phyloP scores from a whole-genome alignment of 2,797 vertebrate genomes.

The Scomberomorus guttatus region DNA sequence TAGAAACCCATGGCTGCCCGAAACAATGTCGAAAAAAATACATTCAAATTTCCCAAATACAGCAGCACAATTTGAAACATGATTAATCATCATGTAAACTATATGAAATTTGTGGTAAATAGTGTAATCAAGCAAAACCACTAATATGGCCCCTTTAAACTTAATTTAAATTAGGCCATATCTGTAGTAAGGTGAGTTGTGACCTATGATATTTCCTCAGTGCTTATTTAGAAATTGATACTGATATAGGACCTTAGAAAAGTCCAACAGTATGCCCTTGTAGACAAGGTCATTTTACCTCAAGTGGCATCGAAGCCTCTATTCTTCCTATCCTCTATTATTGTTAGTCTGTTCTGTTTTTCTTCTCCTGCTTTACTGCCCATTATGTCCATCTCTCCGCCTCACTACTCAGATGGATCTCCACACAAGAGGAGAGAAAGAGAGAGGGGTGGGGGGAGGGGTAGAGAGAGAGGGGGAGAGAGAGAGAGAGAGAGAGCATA shows the following conservation, averaged over 20 bases:
- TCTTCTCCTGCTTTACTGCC: constrained; percentile 19
- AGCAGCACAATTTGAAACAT: too few species aligned
- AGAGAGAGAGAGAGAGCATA: constrained; percentile 61
- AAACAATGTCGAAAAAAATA: too few species aligned
- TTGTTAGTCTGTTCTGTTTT: constrained; percentile 11
- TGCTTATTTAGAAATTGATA: background rate
- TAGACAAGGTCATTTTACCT: constrained; percentile 21
- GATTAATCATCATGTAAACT: background rate
- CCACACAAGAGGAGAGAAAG: constrained; percentile 39
- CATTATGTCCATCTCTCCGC: constrained; percentile 50
- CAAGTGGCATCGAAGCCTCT: background rate
- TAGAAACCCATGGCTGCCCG: too few species aligned
- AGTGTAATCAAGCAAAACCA: background rate
- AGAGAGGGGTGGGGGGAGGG: constrained; percentile 39
- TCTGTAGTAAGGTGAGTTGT: background rate
- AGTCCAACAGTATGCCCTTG: background rate
- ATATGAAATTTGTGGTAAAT: background rate
- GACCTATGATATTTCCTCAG: background rate
- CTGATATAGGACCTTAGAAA: background rate
- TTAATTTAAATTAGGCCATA: background rate
- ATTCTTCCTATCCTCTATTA: constrained; percentile 12
- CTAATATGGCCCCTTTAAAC: too few species aligned
- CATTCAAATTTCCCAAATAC: too few species aligned
- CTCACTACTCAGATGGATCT: constrained; percentile 54
- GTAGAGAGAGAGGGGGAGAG: constrained; percentile 4